Evolutionary conservation across 2,888 invertebrate genomes (phyloP).

Genomic region (Polydrusus pterygomalis): DNA sequence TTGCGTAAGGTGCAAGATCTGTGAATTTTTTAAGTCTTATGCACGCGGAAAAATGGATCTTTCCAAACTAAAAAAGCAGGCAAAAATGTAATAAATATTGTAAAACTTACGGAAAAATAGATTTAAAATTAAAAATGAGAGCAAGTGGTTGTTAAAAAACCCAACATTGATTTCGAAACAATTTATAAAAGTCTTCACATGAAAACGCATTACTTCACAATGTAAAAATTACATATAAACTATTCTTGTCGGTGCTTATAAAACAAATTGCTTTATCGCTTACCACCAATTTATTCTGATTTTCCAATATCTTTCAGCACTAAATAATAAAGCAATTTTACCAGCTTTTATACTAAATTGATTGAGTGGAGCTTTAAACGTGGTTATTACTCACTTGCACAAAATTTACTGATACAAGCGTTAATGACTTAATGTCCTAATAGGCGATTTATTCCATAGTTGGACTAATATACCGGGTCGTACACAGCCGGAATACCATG

Average conservation of each 20-base stretch:
- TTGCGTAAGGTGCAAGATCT: too few relatives aligned
- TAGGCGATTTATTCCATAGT: too few relatives aligned
- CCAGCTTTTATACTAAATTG: conserved; percentile 35
- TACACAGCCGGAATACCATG: too few relatives aligned
- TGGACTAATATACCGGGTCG: too few relatives aligned
- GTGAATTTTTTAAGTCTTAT: too few relatives aligned
- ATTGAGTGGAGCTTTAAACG: conserved; percentile 30
- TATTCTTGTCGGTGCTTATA: conserved; percentile 40
- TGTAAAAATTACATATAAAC: conserved; percentile 42
- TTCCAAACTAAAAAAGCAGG: too few relatives aligned
- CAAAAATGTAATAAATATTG: too few relatives aligned
- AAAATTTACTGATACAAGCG: neutral
- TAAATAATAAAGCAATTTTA: conserved; percentile 40
- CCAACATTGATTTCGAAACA: neutral
- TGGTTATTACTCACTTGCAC: conserved; percentile 3
- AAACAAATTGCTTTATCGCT: conserved; percentile 44
- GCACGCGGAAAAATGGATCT: too few relatives aligned
- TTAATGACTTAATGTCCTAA: conserved; percentile 3
- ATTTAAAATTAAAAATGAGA: too few relatives aligned
- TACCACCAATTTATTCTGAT: conserved; percentile 39
- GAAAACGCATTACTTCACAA: conserved; percentile 20
- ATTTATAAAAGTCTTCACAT: neutral
- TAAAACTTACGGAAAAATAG: too few relatives aligned
- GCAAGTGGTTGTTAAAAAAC: neutral
- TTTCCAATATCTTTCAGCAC: conserved; percentile 44